These are phyloP conservation scores for Eupithecia tripunctaria DNA, from an alignment of 2,888 invertebrate species.

Conservation along the genomic window DNA sequence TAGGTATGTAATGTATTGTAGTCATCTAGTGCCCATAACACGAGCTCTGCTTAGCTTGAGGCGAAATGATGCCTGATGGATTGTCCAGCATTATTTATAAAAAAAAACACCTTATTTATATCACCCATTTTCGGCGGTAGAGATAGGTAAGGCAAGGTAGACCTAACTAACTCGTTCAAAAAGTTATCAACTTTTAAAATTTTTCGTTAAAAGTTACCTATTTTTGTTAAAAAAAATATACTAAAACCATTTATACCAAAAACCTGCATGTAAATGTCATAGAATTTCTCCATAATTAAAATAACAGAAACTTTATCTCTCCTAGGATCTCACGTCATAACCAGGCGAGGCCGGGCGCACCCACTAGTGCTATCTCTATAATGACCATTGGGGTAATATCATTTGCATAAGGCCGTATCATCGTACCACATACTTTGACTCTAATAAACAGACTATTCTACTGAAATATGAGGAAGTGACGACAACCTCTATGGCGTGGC, in stretches of 20 bases:
- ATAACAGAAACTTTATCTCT: constrained; percentile 1
- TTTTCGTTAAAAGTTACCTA: too few species aligned
- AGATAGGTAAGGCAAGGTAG: not conserved
- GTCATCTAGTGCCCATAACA: too few species aligned
- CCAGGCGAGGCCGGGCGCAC: constrained; percentile 55
- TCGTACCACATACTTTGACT: constrained; percentile 25
- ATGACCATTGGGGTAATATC: constrained; percentile 49
- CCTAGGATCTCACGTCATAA: constrained; percentile 50
- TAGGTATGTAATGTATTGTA: too few species aligned
- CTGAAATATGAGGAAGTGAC: constrained; percentile 8
- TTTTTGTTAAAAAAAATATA: not conserved
- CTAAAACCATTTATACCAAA: not conserved
- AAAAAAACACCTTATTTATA: too few species aligned
- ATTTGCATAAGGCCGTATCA: constrained; percentile 52
- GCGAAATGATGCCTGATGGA: too few species aligned
- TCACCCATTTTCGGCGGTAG: not conserved
- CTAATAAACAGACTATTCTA: not conserved
- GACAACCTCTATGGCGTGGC: not conserved
- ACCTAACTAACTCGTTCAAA: not conserved
- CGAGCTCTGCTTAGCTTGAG: too few species aligned
- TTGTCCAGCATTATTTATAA: too few species aligned
- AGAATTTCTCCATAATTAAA: constrained; percentile 1
- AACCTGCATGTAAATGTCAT: not conserved
- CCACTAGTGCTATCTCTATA: constrained; percentile 52
- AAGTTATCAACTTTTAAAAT: too few species aligned